Base-by-base conservation (phyloP, 2,113 vertebrate species). In the Trematocara unimaculatum region DNA sequence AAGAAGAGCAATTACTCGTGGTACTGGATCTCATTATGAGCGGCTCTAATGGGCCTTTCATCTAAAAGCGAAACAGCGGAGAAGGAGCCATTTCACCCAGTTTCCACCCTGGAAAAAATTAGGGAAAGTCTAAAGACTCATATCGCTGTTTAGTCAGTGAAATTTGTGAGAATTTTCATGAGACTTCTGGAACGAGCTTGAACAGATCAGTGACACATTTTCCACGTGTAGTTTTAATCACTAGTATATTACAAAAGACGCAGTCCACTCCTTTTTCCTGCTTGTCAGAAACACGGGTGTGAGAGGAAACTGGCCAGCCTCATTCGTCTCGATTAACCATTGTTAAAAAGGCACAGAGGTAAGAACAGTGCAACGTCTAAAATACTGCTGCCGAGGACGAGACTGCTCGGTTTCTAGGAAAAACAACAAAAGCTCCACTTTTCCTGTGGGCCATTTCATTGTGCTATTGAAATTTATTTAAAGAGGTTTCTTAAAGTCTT, bases 1-100 rank as follows among this genome's bases (percentile, higher is more conserved):
- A 92, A 92, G 88, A 91, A 74, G 15, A 60, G 17, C 35, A 51
- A 67, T 90, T 83, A 92, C 83, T 91, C 90, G 38, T 47, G 79
- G 64, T 42, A 64, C 8, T 15, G 60, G 81, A 82, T 86, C 72
- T 77, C 26, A 77, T 77, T 77, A 51, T 33, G 72, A n/a, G 15
- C 1, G 4, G 72, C 45, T 77, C 26, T 51, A 77, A 77, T n/a
- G 6, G 20, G 26, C 26, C 72, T 77, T 77, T 77, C 3, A 51
- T n/a, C 26, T 18, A 77, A 5, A 77, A 49, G 40, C 7, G 1
- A 74, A 74, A 0, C 23, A 17, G 40, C 2, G 1, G n/a, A 42
- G 18, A 29, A 29, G 35, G 20, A 42, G 20, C 8, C 67, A 29
- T 26, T 72, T 72, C 67, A 72, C 23, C 20, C 23, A 47, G 70